These are phyloP conservation scores for Strongylocentrotus purpuratus DNA, from an alignment of 35 echinoderm and acorn worm genomes.

Conservation along the genomic window DNA sequence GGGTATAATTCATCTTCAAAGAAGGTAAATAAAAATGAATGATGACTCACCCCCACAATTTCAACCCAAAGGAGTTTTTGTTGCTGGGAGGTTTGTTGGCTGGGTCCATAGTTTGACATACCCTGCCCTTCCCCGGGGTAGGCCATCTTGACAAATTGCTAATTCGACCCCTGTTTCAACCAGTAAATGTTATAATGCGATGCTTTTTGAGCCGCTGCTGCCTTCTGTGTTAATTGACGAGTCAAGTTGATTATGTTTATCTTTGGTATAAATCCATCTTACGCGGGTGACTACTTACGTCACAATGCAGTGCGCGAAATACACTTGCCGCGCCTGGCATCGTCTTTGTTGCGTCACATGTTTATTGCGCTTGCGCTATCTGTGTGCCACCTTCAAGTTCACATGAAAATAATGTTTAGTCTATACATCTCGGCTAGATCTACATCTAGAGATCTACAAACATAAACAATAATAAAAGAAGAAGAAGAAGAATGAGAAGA, in stretches of 20 bases:
- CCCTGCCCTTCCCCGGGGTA: constrained; percentile 68
- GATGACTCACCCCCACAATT: constrained; percentile 75
- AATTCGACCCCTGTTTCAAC: not conserved
- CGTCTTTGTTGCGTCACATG: not conserved
- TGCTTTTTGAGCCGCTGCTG: not conserved
- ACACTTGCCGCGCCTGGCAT: not conserved
- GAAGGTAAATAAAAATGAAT: too few relatives aligned
- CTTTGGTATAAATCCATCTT: not conserved
- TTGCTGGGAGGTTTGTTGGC: constrained; percentile 83
- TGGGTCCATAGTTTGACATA: constrained; percentile 95
- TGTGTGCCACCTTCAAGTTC: too few relatives aligned
- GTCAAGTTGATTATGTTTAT: not conserved
- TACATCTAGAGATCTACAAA: too few relatives aligned
- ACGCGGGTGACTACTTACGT: not conserved
- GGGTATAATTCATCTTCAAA: too few relatives aligned
- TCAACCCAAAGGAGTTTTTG: constrained; percentile 90
- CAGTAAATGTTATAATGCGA: not conserved
- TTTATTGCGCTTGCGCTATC: not conserved
- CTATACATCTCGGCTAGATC: too few relatives aligned
- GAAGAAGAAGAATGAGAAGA: too few relatives aligned
- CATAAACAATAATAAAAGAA: too few relatives aligned
- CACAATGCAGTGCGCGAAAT: not conserved
- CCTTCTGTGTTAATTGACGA: not conserved
- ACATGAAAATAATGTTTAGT: too few relatives aligned
- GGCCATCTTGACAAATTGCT: not conserved